Conservation (phyloP, 2,113 vertebrate species). For the Tricholaema leucomelas region DNA sequence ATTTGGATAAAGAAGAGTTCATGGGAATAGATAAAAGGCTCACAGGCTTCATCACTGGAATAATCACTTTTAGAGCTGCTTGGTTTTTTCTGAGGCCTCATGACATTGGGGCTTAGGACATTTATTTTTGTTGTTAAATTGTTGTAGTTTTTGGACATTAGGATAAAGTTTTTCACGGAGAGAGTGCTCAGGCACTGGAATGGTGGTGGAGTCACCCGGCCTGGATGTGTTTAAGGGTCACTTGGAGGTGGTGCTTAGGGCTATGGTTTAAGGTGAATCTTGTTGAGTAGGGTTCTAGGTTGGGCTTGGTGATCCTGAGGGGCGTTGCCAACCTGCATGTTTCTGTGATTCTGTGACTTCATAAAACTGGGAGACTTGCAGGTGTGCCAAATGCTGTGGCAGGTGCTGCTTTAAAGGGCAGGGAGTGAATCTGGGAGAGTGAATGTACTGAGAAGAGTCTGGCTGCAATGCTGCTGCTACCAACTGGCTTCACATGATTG, state of each 20-base stretch:
- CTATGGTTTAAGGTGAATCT: no score
- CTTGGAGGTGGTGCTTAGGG: no score
- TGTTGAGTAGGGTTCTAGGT: no score
- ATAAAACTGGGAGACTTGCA: not conserved
- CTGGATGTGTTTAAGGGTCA: no score
- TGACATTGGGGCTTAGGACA: not conserved
- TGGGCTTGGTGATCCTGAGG: no score
- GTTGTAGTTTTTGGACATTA: no score
- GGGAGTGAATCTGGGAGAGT: not conserved
- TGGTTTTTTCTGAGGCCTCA: not conserved
- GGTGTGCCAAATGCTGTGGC: not conserved
- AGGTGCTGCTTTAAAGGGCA: not conserved
- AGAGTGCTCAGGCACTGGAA: no score
- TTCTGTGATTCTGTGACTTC: no score
- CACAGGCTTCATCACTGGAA: not conserved
- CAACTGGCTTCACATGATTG: not conserved
- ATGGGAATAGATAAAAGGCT: not conserved
- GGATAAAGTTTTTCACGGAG: no score
- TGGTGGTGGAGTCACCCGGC: no score
- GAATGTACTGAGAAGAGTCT: not conserved
- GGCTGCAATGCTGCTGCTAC: not conserved
- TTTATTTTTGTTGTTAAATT: not conserved
- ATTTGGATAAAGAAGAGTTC: not conserved
- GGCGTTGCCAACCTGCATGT: no score
- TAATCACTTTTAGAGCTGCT: not conserved